Evolutionary conservation across 2,797 vertebrate genomes (phyloP), one percentile per base, ranked within the genome.

Genomic region (Enteromius fasciolatus): DNA sequence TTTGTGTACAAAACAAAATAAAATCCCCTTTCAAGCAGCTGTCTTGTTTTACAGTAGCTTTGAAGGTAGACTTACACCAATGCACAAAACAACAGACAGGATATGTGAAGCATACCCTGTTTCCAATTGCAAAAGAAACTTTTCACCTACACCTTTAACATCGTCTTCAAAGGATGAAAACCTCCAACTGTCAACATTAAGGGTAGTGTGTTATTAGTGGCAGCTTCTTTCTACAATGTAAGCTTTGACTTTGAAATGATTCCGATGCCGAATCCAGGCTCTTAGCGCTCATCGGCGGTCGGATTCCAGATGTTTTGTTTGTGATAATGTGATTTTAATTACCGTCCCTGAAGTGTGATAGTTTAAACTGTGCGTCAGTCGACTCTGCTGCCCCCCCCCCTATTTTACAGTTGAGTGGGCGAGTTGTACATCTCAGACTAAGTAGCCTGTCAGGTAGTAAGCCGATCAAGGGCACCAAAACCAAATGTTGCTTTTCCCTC

Each of bases 271-370:
- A 79, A 76, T 78, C 68, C 7, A 75, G 25, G 64, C 78, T 39
- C 18, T 18, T 36, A 61, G 67, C n/a, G 8, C 23, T 82, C 69
- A 64, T n/a, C 57, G 64, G 78, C 48, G 50, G 41, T 52, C 20
- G 25, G 52, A 78, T 81, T 73, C 87, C 87, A 88, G 88, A 87
- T 89, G 87, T 89, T 87, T 83, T 85, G 74, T 92, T 92, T 92
- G 90, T 90, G 89, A 91, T 95, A 94, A 94, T 94, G 93, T 92
- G 90, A 93, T 94, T 94, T 95, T 94, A 94, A 94, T 95, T 91
- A 93, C 91, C 87, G 61, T 88, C 91, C 89, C 91, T 88, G 52
- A 91, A 93, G 92, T 93, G 90, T 88, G 88, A 94, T 91, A 90
- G 90, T 89, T 91, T 90, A 83, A 87, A 84, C 88, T 87, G 87